These are phyloP conservation scores for Liasis olivaceus DNA, from an alignment of 2,797 vertebrate genomes.

Conservation along the genomic window DNA sequence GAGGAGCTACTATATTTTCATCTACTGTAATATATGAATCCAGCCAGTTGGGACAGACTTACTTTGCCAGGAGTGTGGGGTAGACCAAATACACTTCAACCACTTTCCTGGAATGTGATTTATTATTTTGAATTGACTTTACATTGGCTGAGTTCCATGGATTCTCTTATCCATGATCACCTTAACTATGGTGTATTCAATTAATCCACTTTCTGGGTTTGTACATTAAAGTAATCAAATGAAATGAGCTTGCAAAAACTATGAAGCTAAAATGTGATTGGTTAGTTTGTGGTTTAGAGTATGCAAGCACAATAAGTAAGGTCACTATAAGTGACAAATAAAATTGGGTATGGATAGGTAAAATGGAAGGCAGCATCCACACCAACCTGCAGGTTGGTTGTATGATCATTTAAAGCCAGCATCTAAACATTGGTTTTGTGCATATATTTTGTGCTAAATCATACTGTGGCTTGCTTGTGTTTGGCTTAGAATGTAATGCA, in stretches of 20 bases:
- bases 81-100: not conserved
- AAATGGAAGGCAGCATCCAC: not conserved
- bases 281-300: not conserved
- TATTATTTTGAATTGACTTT: not conserved
- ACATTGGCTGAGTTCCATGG: not conserved
- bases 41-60: not conserved
- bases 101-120: not conserved
- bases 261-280: not conserved
- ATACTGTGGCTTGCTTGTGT: not conserved
- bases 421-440: not conserved
- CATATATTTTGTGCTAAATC: no score
- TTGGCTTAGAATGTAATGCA: not conserved
- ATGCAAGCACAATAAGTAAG: not conserved
- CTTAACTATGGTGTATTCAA: not conserved
- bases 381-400: not conserved
- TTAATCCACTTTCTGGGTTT: not conserved
- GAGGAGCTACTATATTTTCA: not conserved
- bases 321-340: not conserved
- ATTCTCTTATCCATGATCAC: not conserved
- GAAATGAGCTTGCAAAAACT: not conserved
- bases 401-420: not conserved
- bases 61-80: not conserved
- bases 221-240: not conserved
- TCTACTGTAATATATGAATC: not conserved
- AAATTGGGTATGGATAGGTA: not conserved